Conservation (phyloP, 2,888 invertebrate species). For the Macroteleia sp. region DNA sequence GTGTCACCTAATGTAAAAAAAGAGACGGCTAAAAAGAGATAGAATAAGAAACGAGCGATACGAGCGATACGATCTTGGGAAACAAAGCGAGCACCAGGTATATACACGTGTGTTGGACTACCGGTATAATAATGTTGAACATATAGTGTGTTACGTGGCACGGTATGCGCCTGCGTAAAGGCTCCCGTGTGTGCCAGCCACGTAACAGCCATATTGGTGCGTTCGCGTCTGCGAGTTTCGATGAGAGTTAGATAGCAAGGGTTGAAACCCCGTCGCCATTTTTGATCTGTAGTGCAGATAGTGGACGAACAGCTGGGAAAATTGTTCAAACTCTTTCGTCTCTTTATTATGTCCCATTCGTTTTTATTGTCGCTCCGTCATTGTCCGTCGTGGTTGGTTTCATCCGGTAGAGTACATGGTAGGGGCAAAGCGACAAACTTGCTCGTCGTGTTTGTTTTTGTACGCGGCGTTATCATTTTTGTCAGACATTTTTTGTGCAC, state of each 20-base stretch:
- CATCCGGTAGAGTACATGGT: no score
- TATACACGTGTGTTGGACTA: constrained; percentile 51
- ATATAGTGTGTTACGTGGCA: constrained; percentile 61
- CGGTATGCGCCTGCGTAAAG: constrained; percentile 59
- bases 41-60: constrained; percentile 3
- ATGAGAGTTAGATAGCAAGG: constrained; percentile 80
- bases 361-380: constrained; percentile 15
- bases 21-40: neutral
- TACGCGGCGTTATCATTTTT: no score
- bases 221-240: constrained; percentile 62
- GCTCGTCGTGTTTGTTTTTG: no score
- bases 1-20: constrained; percentile 25
- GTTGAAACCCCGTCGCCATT: constrained; percentile 81
- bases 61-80: constrained; percentile 76
- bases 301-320: constrained; percentile 81
- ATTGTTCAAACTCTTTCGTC: constrained; percentile 67
- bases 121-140: constrained; percentile 69
- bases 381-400: constrained; percentile 1
- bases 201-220: constrained; percentile 51
- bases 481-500: no score
- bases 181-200: constrained; percentile 21
- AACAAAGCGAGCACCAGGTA: constrained; percentile 77
- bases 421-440: no score
- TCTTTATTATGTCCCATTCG: constrained; percentile 21
- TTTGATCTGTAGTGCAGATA: constrained; percentile 78